Base-by-base conservation (phyloP, 1,140 invertebrate genomes). In the Drosophila nigromelanica region DNA sequence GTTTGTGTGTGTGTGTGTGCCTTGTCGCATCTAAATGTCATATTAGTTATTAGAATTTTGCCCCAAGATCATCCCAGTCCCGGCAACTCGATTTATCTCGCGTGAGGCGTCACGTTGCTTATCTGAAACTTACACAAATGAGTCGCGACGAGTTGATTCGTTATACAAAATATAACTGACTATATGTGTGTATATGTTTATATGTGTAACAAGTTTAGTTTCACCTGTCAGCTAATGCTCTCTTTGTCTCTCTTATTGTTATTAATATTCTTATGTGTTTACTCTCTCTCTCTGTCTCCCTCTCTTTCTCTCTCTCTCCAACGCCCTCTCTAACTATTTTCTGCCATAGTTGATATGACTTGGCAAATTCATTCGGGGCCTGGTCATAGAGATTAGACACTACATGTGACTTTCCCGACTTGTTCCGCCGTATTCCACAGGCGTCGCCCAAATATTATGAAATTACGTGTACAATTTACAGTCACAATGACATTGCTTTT, bases 21-120 rank as follows among this genome's bases (percentile, higher is more conserved):
- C 54, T 55, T 45, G 48, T 66, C 50, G 42, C 73, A 69, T 76
- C 68, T 62, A 63, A 69, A 50, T 78, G 52, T 73, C 73, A 76
- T 66, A 75, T 80, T 79, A 43, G 68, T 54, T 72, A 76, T 80
- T 76, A 56, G 78, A 61, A 70, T 62, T 69, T 43, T 11, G 18
- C n/a, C 18, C 50, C n/a, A 24, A 64, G 54, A 30, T 43, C 40
- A 15, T 43, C n/a, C 11, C 52, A 55, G 54, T 5, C 24, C 8
- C 11, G 21, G 10, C 15, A 50, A 43, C 42, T 47, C 73, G 27
- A 58, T 80, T 80, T 85, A 85, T 83, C 80, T 83, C 76, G 80
- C 80, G 80, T 85, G 80, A 83, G 76, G 45, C 76, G 76, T 85
- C 80, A 85, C 80, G 69, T 74, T 85, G 80, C 73, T 85, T 85